Conservation (phyloP, 1,140 invertebrate genomes). For the Eupeodes corollae region DNA sequence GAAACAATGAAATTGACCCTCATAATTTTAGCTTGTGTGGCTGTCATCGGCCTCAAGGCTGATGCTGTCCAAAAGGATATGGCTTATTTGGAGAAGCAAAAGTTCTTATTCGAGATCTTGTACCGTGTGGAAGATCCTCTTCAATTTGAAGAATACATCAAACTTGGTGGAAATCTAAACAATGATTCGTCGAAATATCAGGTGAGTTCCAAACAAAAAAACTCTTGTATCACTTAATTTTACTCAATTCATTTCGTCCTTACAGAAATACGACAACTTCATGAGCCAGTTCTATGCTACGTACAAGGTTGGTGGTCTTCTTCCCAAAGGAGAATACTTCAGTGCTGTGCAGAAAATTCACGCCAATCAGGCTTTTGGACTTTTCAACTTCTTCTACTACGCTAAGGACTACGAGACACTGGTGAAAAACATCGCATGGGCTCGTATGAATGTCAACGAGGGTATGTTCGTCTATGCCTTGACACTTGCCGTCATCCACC, state of each 20-base stretch:
- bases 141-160: conserved; percentile 26
- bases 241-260: conserved; percentile 7
- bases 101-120: conserved; percentile 48
- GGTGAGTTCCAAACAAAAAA: conserved; percentile 23
- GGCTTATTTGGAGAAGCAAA: conserved; percentile 43
- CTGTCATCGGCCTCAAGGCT: conserved; percentile 17
- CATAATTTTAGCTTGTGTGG: conserved; percentile 23
- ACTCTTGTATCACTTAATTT: neutral
- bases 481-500: conserved; percentile 45
- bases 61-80: conserved; percentile 18
- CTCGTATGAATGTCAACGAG: conserved; percentile 46
- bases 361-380: conserved; percentile 45
- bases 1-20: conserved; percentile 21
- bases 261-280: conserved; percentile 41
- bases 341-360: conserved; percentile 49
- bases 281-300: conserved; percentile 47
- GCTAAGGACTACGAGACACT: conserved; percentile 56
- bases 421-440: conserved; percentile 47
- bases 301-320: conserved; percentile 44
- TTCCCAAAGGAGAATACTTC: conserved; percentile 48
- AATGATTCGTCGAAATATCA: conserved; percentile 19
- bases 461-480: conserved; percentile 47
- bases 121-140: conserved; percentile 43
- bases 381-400: conserved; percentile 57
- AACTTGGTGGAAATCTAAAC: conserved; percentile 14